phyloP scores from a whole-genome alignment of 2,888 invertebrate genomes.

The Theodoxus fluviatilis region DNA sequence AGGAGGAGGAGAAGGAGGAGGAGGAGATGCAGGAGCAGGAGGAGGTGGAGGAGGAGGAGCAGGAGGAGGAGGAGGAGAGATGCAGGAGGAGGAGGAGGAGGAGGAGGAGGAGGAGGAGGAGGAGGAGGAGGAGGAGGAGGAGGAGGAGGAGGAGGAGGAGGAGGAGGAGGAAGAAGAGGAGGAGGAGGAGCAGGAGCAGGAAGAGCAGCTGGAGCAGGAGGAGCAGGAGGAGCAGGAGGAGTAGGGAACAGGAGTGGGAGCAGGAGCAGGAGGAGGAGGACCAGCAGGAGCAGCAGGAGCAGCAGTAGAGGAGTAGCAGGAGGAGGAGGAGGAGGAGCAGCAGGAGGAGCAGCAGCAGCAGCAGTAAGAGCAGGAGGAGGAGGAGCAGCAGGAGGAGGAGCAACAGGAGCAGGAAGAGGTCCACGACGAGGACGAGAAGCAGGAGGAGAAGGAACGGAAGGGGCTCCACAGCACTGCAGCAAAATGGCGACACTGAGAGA shows the following conservation, averaged over 20 bases:
- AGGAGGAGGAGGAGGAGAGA: background rate
- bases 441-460: too few relatives aligned
- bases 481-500: too few relatives aligned
- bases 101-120: background rate
- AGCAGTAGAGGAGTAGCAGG: background rate
- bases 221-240: too few relatives aligned
- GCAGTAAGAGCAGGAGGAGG: background rate
- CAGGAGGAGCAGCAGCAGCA: background rate
- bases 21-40: too few relatives aligned
- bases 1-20: too few relatives aligned
- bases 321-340: background rate
- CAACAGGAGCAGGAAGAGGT: background rate
- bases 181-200: background rate
- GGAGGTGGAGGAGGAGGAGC: background rate
- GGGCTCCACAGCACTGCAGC: too few relatives aligned
- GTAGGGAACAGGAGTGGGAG: background rate
- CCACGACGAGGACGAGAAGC: too few relatives aligned
- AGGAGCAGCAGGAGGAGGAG: background rate
- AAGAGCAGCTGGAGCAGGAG: background rate
- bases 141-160: background rate
- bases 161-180: background rate
- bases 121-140: background rate
- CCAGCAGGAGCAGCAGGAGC: background rate
- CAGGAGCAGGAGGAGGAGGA: background rate
- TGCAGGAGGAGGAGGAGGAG: background rate